phyloP scores from a whole-genome alignment of 2,888 invertebrate species.

The Amphiduros pacificus region DNA sequence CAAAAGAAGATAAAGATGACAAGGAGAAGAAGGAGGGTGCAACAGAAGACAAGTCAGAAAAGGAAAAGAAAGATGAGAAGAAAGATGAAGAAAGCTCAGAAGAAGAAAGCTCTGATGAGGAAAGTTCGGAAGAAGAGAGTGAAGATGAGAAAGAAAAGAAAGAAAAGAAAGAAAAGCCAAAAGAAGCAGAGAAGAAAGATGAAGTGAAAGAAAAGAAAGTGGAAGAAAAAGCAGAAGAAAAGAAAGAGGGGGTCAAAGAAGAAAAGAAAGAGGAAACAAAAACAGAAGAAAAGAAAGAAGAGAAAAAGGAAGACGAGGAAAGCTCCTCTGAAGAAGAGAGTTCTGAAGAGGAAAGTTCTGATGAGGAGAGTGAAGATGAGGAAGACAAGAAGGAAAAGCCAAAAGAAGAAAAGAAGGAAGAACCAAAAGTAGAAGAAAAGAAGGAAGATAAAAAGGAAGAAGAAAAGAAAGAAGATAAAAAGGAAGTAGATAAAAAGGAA shows the following conservation, averaged over 20 bases:
- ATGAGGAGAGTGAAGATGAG: slow-evolving; percentile 3
- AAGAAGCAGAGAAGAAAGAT: background rate
- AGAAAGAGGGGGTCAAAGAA: slow-evolving; percentile 5
- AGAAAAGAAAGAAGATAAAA: background rate
- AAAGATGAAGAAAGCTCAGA: background rate
- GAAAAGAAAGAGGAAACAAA: slow-evolving; percentile 2
- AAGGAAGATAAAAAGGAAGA: slow-evolving; percentile 3
- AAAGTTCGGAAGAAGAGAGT: background rate
- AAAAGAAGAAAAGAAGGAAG: background rate
- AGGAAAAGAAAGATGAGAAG: background rate
- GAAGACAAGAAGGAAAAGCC: background rate
- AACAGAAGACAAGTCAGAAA: background rate
- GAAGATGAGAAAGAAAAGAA: slow-evolving; percentile 1
- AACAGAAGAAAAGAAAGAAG: background rate
- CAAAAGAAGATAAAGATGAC: background rate
- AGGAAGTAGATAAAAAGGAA: background rate
- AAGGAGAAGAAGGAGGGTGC: background rate
- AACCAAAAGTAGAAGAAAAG: background rate
- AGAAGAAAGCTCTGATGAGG: background rate
- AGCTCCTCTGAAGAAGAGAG: slow-evolving; percentile 1
- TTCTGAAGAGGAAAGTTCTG: background rate
- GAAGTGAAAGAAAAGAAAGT: background rate
- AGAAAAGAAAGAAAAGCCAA: background rate
- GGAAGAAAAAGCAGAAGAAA: slow-evolving; percentile 4
- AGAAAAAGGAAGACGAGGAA: background rate